Base-by-base conservation (phyloP, 1,140 invertebrate genomes). In the Pseudomyrmex dendroicus region DNA sequence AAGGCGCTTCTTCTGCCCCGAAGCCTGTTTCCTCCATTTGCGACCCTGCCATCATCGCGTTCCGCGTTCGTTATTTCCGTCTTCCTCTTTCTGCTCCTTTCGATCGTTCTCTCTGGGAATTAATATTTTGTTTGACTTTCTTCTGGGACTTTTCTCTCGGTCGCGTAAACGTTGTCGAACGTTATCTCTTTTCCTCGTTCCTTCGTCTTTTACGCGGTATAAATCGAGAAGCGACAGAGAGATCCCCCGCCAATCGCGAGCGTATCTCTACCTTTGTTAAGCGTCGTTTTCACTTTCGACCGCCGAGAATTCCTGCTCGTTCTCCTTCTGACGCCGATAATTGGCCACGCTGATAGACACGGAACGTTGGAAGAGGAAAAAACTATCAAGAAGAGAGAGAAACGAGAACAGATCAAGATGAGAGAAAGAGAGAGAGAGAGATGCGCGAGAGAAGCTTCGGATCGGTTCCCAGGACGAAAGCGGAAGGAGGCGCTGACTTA, bases 391-490 rank as follows among this genome's bases (percentile, higher is more conserved):
- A 25, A 25, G 22, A 52, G 50, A 74, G 59, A 72, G 44, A 44
- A 8, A 44, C 68, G 50, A 74, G 1, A 10, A 62, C n/a, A 20
- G 46, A 66, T 64, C 61, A 52, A 67, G 46, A 15, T 62, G 62
- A 84, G 63, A 84, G 57, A 59, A 1, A 25, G 25, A 35, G 35
- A 35, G 35, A 0, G 3, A 35, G 35, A 35, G 0, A 35, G 35
- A 35, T 35, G 35, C 67, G 70, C 46, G 66, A 62, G 73, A 78
- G 70, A 57, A 73, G 61, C 64, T 44, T 35, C 44, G 20, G 62
- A 84, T 87, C 72, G 76, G 86, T 88, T 88, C 86, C 86, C 86
- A 87, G 83, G 86, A 87, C 64, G 82, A 85, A 88, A 84, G 83
- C 84, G 83, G 84, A 84, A 88, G 77, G 8, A 68, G 84, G 61